Conservation (phyloP, 2,113 vertebrate species). For the Salvelinus fontinalis region DNA sequence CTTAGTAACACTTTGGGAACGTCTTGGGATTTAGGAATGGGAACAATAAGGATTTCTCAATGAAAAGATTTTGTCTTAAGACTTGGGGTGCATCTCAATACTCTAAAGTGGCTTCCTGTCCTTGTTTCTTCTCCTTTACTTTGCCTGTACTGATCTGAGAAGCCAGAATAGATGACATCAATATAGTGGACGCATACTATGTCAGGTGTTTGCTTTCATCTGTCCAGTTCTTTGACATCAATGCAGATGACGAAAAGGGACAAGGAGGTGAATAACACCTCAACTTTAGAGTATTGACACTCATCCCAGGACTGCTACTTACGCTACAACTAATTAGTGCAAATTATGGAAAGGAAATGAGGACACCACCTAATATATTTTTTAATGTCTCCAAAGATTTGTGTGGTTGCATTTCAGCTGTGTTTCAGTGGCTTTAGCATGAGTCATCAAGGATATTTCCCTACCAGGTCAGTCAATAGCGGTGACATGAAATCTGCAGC, state of each 20-base stretch:
- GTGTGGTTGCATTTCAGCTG: constrained; percentile 2
- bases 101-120: not conserved
- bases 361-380: not conserved
- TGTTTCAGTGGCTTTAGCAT: constrained; percentile 28
- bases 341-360: too few relatives aligned
- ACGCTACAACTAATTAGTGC: constrained; percentile 13
- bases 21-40: constrained; percentile 25
- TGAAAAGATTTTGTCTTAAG: not conserved
- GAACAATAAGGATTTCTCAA: not conserved
- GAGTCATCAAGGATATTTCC: constrained; percentile 61
- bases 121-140: not conserved
- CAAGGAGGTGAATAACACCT: not conserved
- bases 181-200: not conserved
- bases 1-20: not conserved
- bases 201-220: not conserved
- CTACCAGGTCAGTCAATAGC: constrained; percentile 55
- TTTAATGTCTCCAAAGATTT: not conserved
- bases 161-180: not conserved
- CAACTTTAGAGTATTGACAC: constrained; percentile 11
- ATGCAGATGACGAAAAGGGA: not conserved
- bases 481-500: constrained; percentile 67
- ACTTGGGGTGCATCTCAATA: not conserved
- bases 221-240: not conserved
- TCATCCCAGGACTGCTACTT: constrained; percentile 12
- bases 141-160: not conserved